phyloP scores from a whole-genome alignment of 2,888 invertebrate species.

The Escarpia spicata region DNA sequence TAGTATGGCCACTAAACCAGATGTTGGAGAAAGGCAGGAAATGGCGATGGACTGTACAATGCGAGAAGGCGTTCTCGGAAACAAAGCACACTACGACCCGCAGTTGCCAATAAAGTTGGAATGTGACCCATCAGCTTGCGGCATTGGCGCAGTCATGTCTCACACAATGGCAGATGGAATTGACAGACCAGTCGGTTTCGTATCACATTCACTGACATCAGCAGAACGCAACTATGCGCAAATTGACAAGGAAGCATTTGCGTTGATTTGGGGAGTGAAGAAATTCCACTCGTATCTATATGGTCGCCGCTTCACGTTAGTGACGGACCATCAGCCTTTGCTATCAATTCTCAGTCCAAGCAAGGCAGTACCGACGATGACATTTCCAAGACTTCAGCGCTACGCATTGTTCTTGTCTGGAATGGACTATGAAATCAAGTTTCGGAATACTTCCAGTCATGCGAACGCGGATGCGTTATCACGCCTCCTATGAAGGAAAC shows the following conservation, averaged over 20 bases:
- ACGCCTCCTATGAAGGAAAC: too few relatives aligned
- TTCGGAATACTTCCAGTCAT: too few relatives aligned
- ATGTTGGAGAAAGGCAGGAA: neutral
- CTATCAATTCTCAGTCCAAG: neutral
- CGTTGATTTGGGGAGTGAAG: neutral
- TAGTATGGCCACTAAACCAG: constrained; percentile 19
- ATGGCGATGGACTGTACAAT: neutral
- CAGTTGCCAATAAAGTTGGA: too few relatives aligned
- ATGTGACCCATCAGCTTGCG: too few relatives aligned
- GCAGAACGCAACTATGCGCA: neutral
- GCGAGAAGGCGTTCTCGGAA: constrained; percentile 13
- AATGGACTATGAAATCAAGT: neutral
- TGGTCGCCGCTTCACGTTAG: neutral
- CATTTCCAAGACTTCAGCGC: constrained; percentile 17
- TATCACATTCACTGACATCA: constrained; percentile 7
- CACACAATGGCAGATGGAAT: constrained; percentile 18
- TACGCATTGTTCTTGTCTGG: constrained; percentile 20
- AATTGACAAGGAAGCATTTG: constrained; percentile 22
- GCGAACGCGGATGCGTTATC: too few relatives aligned
- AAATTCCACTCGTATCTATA: too few relatives aligned
- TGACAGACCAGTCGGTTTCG: constrained; percentile 18
- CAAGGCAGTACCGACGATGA: constrained; percentile 4
- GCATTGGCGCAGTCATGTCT: neutral
- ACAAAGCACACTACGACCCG: neutral
- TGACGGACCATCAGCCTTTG: constrained; percentile 22